Conservation (phyloP, 2,113 vertebrate genomes). For the Motacilla tschutschensis region DNA sequence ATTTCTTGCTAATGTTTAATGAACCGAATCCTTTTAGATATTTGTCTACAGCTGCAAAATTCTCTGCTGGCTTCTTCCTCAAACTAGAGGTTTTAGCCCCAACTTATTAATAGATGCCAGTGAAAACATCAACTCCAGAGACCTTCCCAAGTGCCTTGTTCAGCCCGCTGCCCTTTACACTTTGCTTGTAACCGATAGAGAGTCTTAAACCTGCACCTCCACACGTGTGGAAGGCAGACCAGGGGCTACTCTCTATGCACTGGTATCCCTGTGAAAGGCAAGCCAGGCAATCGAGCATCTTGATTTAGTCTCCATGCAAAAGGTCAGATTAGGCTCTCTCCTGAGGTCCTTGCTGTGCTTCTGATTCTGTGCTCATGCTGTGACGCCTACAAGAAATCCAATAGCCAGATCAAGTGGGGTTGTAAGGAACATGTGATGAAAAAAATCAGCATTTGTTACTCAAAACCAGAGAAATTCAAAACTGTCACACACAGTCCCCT, state of each 20-base stretch:
- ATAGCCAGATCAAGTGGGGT: background rate
- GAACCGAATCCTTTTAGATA: conserved; percentile 37
- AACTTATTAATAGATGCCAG: conserved; percentile 14
- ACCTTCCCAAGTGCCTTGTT: background rate
- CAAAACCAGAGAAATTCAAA: background rate
- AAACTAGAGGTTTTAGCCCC: conserved; percentile 27
- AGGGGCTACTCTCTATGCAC: background rate
- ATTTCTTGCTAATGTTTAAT: conserved; percentile 30
- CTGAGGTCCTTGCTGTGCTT: background rate
- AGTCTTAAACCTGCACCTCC: background rate
- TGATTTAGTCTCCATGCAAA: conserved; percentile 16
- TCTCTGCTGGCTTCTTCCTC: conserved; percentile 26
- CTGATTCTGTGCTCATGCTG: background rate
- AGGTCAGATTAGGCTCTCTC: conserved; percentile 33
- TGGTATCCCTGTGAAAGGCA: background rate
- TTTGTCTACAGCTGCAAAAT: conserved; percentile 29
- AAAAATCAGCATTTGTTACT: background rate
- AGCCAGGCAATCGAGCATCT: background rate
- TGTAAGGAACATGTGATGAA: background rate
- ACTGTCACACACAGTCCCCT: background rate
- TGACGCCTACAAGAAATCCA: background rate
- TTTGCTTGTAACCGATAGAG: background rate
- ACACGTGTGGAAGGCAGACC: background rate
- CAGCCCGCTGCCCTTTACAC: conserved; percentile 3
- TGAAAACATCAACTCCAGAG: background rate